Conservation (phyloP, 2,113 vertebrate species). For the Daphoenositta chrysoptera region DNA sequence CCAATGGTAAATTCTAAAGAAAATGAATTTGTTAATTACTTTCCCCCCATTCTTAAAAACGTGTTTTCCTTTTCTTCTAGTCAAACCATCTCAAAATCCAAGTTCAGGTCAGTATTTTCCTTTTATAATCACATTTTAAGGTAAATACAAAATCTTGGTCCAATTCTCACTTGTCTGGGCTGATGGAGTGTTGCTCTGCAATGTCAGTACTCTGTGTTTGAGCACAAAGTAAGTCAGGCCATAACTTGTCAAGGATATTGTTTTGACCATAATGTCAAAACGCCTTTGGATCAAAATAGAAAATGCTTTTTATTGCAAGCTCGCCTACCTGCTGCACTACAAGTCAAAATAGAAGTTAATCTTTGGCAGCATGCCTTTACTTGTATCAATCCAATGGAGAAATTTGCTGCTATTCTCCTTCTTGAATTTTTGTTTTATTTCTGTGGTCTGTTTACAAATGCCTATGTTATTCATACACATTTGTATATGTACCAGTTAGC, state of each 20-base stretch:
- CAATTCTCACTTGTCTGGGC: background rate
- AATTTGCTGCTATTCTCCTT: background rate
- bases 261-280: background rate
- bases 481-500: background rate
- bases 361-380: background rate
- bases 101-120: conserved; percentile 91
- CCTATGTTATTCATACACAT: background rate
- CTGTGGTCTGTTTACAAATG: background rate
- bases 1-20: background rate
- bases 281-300: background rate
- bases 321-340: background rate
- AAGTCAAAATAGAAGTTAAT: background rate
- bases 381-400: background rate
- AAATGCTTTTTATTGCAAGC: background rate
- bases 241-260: background rate
- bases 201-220: background rate
- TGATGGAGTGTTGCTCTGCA: background rate
- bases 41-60: background rate
- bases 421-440: background rate
- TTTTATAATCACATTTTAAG: background rate
- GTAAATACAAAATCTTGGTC: background rate
- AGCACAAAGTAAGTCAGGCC: background rate
- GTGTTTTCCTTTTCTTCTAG: conserved; percentile 77
- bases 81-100: conserved; percentile 97
- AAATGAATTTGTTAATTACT: background rate